Base-by-base conservation (phyloP, 2,888 invertebrate genomes). In the Melolontha melolontha region DNA sequence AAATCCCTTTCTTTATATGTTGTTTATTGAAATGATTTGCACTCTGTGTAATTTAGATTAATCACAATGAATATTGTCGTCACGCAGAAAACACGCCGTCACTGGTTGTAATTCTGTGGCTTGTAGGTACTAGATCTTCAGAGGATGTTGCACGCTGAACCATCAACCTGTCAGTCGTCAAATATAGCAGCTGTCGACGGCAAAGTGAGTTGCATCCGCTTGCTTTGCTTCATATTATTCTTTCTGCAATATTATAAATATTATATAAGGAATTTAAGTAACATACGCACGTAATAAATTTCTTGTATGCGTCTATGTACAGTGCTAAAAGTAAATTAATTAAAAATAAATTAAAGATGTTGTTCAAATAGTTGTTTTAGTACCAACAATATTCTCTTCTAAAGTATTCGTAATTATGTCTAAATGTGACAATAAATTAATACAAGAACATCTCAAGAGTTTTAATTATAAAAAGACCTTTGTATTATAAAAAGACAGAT, bases 121-220 rank as follows among this genome's bases (percentile, higher is more conserved):
- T 82, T 85, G 82, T 87, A 92, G 92, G 92, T 92, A 86, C 88
- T 91, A 88, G 92, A 92, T 86, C 87, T 92, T 83, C 90, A 91
- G 85, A 89, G 91, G 84, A 91, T 91, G 81, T 90, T 92, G 84
- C 92, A 92, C 85, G 92, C 92, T 76, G 90, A 90, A 84, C 89
- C 85, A 83, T 84, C 87, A 83, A 82, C 85, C 84, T 86, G 87
- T 84, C 83, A 81, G 83, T 85, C 80, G 74, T 78, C 79, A 74
- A 77, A 81, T 73, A 87, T 87, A 84, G 84, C 86, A 81, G 83
- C 85, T 82, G 84, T 80, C 78, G 80, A 79, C 76, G 79, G 79
- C 79, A 84, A 83, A 81, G 83, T 84, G 80, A 82, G 82, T 80
- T 74, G 67, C 70, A 68, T 47, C 59, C 68, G 75, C 76, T 72